phyloP scores from a whole-genome alignment of 1,140 invertebrate genomes.

The Medauroidea extradentata region DNA sequence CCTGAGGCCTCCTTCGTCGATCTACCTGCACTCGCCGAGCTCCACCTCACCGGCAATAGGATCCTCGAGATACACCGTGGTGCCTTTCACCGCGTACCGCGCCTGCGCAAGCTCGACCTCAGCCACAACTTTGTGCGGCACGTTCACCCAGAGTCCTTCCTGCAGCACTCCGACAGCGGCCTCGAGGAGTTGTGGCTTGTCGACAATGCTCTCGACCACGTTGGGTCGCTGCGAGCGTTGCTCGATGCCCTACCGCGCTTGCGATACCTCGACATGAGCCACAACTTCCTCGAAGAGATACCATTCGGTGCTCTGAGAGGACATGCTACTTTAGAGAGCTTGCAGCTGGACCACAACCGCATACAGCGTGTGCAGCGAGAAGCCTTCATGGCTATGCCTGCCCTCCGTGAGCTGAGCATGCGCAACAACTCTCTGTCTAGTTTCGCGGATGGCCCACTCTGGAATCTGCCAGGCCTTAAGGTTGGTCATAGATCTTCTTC shows the following conservation, averaged over 20 bases:
- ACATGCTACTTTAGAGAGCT: slow-evolving; percentile 69
- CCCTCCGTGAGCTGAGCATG: slow-evolving; percentile 70
- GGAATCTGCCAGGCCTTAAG: slow-evolving; percentile 76
- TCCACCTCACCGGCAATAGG: slow-evolving; percentile 67
- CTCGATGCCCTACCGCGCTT: slow-evolving; percentile 71
- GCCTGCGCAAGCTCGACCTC: slow-evolving; percentile 65
- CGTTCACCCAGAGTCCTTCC: slow-evolving; percentile 75
- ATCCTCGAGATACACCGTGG: slow-evolving; percentile 71
- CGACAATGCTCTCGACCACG: slow-evolving; percentile 68
- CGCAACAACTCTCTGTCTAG: slow-evolving; percentile 71
- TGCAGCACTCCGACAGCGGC: slow-evolving; percentile 46
- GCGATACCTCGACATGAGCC: slow-evolving; percentile 69
- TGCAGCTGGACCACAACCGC: slow-evolving; percentile 75
- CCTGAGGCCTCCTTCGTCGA: slow-evolving; percentile 76
- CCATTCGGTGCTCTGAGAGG: slow-evolving; percentile 68
- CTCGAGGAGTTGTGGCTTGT: slow-evolving; percentile 72
- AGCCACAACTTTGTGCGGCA: slow-evolving; percentile 72
- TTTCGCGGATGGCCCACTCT: slow-evolving; percentile 54
- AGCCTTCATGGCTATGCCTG: slow-evolving; percentile 75
- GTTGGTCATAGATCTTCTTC: slow-evolving; percentile 34
- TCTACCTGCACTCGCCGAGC: slow-evolving; percentile 60
- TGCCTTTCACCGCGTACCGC: slow-evolving; percentile 71
- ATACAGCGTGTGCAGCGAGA: slow-evolving; percentile 67
- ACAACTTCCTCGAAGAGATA: slow-evolving; percentile 63
- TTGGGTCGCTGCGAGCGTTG: slow-evolving; percentile 63